Base-by-base conservation (phyloP, 2,888 invertebrate genomes). In the Yponomeuta plumbellus region DNA sequence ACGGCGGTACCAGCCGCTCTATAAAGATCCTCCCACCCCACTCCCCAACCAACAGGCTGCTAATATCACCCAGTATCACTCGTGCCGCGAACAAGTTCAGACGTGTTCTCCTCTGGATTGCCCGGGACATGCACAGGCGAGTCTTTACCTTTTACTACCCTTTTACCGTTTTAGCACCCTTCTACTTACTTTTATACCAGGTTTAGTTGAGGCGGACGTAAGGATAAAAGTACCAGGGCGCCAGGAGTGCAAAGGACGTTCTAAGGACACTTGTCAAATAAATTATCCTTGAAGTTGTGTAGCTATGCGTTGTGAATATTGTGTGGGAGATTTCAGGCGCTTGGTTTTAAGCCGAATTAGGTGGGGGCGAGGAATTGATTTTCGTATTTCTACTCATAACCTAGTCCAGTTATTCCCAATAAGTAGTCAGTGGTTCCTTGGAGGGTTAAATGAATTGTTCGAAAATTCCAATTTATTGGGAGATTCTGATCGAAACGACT, bases 1-100 rank as follows among this genome's bases (percentile, higher is more conserved):
- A 34, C 34, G 34, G 34, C 66, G 61, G 74, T 75, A 73, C 67
- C 71, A 75, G 62, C 86, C 78, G 63, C 88, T 83, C 83, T 76
- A 71, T 76, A 69, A 2, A 72, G 8, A 63, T 78, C 73, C 66
- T 66, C 68, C 72, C 76, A 78, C 81, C 83, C 80, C 74, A 73
- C 70, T 70, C 68, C 70, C 78, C 80, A 79, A 80, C 79, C 58
- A 66, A 66, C 66, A 66, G 65, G 58, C 68, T 68, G 64, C 66
- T 68, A 69, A 69, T 70, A 20, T 64, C 39, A 64, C 64, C 66
- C 69, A 70, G 70, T 70, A 20, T 64, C 39, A 64, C 62, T 66
- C 66, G 34, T 61, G 57, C 58, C 21, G 64, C 61, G 66, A 40
- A 2, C 64, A 65, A 66, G 68, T 66, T 23, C 23, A 64, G 66